phyloP scores from a whole-genome alignment of 2,797 vertebrate species.

The Pteropus rufus region DNA sequence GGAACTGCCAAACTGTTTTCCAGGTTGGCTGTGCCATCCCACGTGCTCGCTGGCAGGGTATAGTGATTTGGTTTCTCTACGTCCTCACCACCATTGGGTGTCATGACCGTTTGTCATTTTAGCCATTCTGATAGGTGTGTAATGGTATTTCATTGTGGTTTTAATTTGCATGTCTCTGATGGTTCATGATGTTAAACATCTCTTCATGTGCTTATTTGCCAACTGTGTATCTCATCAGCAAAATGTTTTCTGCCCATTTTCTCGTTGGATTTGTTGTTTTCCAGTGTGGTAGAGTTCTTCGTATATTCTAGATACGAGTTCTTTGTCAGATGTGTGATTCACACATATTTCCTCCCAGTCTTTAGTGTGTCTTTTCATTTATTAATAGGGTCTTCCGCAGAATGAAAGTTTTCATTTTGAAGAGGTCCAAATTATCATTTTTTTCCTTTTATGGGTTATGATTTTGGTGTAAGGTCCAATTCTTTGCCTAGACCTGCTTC shows the following conservation, averaged over 20 bases:
- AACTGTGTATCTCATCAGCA: neutral
- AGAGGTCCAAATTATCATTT: neutral
- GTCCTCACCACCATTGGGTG: neutral
- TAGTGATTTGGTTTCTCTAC: neutral
- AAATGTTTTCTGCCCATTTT: neutral
- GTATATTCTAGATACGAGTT: neutral
- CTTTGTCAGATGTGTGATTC: neutral
- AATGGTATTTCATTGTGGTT: neutral
- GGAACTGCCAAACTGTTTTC: neutral
- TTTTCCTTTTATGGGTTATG: neutral
- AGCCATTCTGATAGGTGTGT: neutral
- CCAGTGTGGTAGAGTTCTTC: neutral
- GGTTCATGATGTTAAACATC: neutral
- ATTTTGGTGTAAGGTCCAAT: neutral
- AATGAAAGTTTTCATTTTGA: neutral
- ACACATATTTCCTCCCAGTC: neutral
- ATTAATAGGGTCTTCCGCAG: neutral
- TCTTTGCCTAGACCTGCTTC: neutral
- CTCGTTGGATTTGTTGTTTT: neutral
- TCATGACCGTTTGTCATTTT: neutral
- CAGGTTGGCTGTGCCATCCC: neutral
- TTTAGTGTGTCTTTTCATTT: neutral
- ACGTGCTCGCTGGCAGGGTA: neutral
- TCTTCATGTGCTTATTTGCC: constrained; percentile 10
- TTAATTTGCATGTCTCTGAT: neutral